Conservation (phyloP, 2,113 vertebrate genomes). For the Tylochromis polylepis region DNA sequence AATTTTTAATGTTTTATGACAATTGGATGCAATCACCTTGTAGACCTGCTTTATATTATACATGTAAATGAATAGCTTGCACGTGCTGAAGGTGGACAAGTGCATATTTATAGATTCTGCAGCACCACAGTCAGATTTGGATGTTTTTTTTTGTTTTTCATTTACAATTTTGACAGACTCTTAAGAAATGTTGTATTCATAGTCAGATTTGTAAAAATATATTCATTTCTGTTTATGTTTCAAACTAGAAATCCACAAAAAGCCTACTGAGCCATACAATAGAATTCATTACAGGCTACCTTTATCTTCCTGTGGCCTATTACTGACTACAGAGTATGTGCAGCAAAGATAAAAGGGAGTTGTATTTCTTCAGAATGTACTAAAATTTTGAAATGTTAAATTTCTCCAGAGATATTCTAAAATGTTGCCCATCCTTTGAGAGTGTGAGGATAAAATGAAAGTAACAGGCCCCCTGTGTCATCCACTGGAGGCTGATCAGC, state of each 20-base stretch:
- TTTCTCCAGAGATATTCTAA: not conserved
- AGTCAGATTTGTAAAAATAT: not conserved
- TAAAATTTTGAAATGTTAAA: not conserved
- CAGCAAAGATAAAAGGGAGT: not conserved
- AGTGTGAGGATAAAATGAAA: not conserved
- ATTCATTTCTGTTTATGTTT: not conserved
- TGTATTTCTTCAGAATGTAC: not conserved
- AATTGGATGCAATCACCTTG: not conserved
- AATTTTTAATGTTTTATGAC: not conserved
- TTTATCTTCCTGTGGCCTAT: not conserved
- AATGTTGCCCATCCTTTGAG: not conserved
- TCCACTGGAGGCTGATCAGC: constrained; percentile 4
- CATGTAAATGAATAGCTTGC: not conserved
- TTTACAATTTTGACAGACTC: not conserved
- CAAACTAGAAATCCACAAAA: not conserved
- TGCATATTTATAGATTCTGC: not conserved
- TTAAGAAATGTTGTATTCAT: not conserved
- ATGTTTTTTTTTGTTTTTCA: not conserved
- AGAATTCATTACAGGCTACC: not conserved
- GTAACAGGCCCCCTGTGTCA: not conserved
- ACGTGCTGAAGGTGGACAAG: not conserved
- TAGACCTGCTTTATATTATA: not conserved
- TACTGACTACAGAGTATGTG: not conserved
- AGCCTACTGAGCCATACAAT: not conserved
- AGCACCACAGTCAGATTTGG: not conserved